Evolutionary conservation across 2,797 vertebrate genomes (phyloP).

Genomic region (Nyctalus aviator): DNA sequence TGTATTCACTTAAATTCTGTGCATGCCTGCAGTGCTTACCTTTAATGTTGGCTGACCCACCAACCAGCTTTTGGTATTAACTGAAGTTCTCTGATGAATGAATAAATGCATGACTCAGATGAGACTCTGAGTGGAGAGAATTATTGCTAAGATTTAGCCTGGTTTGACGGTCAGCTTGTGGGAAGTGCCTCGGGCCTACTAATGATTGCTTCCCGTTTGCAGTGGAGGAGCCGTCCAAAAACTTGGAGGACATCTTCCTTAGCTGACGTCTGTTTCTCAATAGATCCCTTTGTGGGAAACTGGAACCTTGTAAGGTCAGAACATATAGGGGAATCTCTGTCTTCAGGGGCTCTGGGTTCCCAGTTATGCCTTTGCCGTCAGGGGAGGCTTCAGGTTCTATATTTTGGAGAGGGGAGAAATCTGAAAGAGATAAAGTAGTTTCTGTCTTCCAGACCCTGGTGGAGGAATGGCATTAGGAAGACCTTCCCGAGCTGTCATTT

Average conservation of each 20-base stretch:
- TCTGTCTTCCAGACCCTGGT: conserved; percentile 26
- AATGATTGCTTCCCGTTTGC: conserved; percentile 44
- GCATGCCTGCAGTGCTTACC: background rate
- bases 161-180: conserved; percentile 12
- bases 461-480: background rate
- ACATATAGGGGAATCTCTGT: conserved; percentile 5
- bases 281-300: conserved; percentile 19
- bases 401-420: background rate
- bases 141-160: conserved; percentile 25
- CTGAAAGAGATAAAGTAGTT: conserved; percentile 21
- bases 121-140: conserved; percentile 8
- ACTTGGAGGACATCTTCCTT: background rate
- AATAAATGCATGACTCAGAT: conserved; percentile 4
- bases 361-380: conserved; percentile 40
- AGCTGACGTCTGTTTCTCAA: conserved; percentile 23
- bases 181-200: conserved; percentile 16
- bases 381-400: conserved; percentile 21
- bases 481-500: background rate
- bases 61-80: background rate
- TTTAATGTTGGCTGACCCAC: background rate
- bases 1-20: background rate
- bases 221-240: conserved; percentile 31
- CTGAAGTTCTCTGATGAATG: conserved; percentile 17
- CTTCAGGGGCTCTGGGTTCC: conserved; percentile 9
- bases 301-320: background rate